Conservation (phyloP, 2,888 invertebrate genomes). For the Camponotus fellah region DNA sequence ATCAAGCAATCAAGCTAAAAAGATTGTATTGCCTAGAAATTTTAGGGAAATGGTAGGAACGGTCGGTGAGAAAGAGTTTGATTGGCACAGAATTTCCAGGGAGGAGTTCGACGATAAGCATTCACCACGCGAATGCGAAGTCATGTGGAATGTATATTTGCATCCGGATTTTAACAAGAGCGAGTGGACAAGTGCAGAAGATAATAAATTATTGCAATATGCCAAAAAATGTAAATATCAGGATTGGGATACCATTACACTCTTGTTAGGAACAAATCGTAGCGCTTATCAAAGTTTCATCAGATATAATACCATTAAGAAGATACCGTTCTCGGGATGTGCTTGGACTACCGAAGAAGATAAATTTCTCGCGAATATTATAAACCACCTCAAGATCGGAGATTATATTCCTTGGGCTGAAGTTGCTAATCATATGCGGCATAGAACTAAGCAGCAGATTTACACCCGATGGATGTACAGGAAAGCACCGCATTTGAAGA, state of each 20-base stretch:
- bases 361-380: constrained; percentile 88
- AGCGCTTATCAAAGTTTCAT: constrained; percentile 91
- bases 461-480: constrained; percentile 87
- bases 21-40: constrained; percentile 59
- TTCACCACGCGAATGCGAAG: constrained; percentile 89
- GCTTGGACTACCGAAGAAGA: constrained; percentile 91
- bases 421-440: constrained; percentile 89
- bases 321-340: constrained; percentile 79
- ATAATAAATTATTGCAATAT: constrained; percentile 83
- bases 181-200: constrained; percentile 87
- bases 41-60: constrained; percentile 75
- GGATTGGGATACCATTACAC: constrained; percentile 90
- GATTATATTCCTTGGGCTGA: constrained; percentile 92
- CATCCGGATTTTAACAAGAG: constrained; percentile 90
- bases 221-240: constrained; percentile 86
- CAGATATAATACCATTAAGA: constrained; percentile 88
- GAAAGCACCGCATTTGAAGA: constrained; percentile 86
- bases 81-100: constrained; percentile 88
- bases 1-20: neutral
- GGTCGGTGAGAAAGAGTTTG: constrained; percentile 85
- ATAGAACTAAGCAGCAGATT: constrained; percentile 89
- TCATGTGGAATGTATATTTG: constrained; percentile 91
- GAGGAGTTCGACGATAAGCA: constrained; percentile 87
- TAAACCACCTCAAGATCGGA: constrained; percentile 89
- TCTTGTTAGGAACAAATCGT: constrained; percentile 87